These are phyloP conservation scores for Aproaerema taeniolella DNA, from an alignment of 2,888 invertebrate genomes.

Conservation along the genomic window DNA sequence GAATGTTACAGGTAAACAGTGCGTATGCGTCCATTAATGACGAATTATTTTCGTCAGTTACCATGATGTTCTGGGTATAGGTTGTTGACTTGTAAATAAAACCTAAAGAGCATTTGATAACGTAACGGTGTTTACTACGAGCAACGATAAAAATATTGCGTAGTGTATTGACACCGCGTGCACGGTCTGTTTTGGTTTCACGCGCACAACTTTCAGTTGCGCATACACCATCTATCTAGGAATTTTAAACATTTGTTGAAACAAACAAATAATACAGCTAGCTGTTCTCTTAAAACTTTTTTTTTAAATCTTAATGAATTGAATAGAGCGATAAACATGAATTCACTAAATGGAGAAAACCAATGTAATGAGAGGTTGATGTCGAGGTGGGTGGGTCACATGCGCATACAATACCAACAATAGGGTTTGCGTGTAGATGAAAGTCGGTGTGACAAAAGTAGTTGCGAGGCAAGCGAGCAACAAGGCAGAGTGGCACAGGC, in stretches of 20 bases:
- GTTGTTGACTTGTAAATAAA: slow-evolving; percentile 14
- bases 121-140: slow-evolving; percentile 12
- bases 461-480: slow-evolving; percentile 23
- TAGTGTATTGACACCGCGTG: slow-evolving; percentile 15
- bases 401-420: slow-evolving; percentile 20
- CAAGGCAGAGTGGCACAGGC: slow-evolving; percentile 25
- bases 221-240: no score
- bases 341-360: no score
- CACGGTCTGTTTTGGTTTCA: slow-evolving; percentile 13
- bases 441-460: slow-evolving; percentile 31
- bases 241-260: no score
- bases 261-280: no score
- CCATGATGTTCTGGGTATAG: no score
- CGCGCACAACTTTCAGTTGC: slow-evolving; percentile 9
- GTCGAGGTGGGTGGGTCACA: slow-evolving; percentile 7
- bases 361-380: slow-evolving; percentile 1
- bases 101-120: slow-evolving; percentile 9
- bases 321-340: no score
- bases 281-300: no score
- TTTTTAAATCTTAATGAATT: no score
- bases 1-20: no score
- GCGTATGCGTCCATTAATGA: no score
- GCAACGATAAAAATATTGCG: slow-evolving; percentile 19
- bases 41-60: no score
- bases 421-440: slow-evolving; percentile 26